Percentiles rank a stretch among this genome's conserved stretches.
phyloP scores from a whole-genome alignment of 1,140 invertebrate species.

The Himalopsyche phryganea region DNA sequence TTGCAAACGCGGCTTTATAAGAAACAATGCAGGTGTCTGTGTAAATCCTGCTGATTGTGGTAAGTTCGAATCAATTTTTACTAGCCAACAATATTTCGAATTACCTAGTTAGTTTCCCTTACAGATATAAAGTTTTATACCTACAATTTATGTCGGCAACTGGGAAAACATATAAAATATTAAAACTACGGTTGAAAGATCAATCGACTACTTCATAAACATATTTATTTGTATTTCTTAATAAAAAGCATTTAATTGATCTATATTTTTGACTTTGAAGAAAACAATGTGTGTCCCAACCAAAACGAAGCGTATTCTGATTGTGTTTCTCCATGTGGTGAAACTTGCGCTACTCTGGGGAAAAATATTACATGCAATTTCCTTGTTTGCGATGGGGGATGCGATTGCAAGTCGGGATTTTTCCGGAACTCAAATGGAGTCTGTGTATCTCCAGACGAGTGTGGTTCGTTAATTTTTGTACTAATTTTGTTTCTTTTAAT shows the following conservation, averaged over 20 bases:
- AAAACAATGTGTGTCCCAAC: background rate
- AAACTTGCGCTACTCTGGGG: background rate
- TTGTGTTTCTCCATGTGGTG: background rate
- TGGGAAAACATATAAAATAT: background rate
- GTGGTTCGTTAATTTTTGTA: background rate
- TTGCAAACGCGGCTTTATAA: slow-evolving; percentile 18
- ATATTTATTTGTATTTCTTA: background rate
- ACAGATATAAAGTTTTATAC: too few species aligned
- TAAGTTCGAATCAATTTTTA: background rate
- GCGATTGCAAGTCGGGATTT: background rate
- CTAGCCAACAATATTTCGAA: too few species aligned
- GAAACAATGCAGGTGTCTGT: slow-evolving; percentile 12
- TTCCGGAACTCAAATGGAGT: background rate
- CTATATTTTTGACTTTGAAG: background rate
- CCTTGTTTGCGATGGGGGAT: background rate
- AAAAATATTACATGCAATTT: background rate
- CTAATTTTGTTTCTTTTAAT: too few species aligned
- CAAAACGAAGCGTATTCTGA: background rate
- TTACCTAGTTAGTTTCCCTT: too few species aligned
- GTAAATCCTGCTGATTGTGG: slow-evolving; percentile 18
- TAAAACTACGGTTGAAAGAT: background rate
- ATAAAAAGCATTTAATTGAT: too few species aligned
- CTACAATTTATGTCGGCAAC: background rate
- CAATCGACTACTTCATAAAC: background rate
- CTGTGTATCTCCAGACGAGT: background rate